These are phyloP conservation scores for Centruroides sculpturatus DNA, from an alignment of 1,140 invertebrate genomes.

Conservation along the genomic window DNA sequence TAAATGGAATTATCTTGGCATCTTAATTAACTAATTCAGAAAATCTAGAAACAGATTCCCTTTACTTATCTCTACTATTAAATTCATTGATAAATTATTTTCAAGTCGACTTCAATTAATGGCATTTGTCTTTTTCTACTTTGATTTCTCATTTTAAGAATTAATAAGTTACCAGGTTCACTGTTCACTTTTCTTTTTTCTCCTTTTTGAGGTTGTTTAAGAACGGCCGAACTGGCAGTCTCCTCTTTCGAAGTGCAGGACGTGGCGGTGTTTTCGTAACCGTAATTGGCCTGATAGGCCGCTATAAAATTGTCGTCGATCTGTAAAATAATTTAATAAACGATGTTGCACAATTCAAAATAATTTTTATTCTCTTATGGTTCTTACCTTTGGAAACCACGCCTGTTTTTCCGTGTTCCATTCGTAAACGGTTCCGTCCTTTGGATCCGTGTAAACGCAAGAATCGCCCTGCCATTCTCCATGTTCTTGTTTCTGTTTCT, in stretches of 20 bases:
- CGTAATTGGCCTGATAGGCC: constrained; percentile 89
- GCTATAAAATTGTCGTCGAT: constrained; percentile 95
- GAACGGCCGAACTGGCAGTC: constrained; percentile 18
- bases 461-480: constrained; percentile 39
- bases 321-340: constrained; percentile 28
- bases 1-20: too few relatives aligned
- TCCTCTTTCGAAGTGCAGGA: constrained; percentile 6
- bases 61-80: too few relatives aligned
- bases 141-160: too few relatives aligned
- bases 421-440: constrained; percentile 74
- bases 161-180: background rate
- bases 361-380: background rate
- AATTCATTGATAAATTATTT: too few relatives aligned
- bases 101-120: too few relatives aligned
- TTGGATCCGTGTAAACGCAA: constrained; percentile 66
- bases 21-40: too few relatives aligned
- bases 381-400: constrained; percentile 78
- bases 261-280: constrained; percentile 41
- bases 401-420: constrained; percentile 81
- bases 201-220: background rate
- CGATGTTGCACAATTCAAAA: background rate
- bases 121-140: too few relatives aligned
- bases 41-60: too few relatives aligned
- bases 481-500: constrained; percentile 25
- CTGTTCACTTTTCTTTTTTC: constrained; percentile 17